Conservation (phyloP, 2,888 invertebrate genomes). For the Dryococelus australis region DNA sequence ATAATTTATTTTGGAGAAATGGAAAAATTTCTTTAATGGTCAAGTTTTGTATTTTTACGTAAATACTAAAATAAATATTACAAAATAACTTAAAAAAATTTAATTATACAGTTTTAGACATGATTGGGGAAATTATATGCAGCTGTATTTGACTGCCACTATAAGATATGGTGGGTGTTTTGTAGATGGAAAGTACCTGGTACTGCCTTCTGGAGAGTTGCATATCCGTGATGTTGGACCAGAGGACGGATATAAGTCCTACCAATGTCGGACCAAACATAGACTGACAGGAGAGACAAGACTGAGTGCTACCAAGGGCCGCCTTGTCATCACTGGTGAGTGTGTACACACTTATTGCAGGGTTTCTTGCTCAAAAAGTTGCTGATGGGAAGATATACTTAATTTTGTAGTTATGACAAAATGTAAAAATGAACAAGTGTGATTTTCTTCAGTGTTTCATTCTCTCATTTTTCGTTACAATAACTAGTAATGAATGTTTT, state of each 20-base stretch:
- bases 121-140: constrained; percentile 8
- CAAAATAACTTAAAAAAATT: neutral
- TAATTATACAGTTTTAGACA: neutral
- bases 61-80: neutral
- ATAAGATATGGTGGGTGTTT: constrained; percentile 27
- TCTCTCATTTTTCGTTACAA: neutral
- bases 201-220: constrained; percentile 92
- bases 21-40: neutral
- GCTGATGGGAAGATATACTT: neutral
- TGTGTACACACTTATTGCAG: constrained; percentile 51
- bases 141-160: neutral
- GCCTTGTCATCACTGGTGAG: constrained; percentile 95
- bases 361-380: neutral
- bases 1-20: neutral
- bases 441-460: no score
- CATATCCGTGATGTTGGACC: constrained; percentile 95
- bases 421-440: no score
- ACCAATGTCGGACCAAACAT: constrained; percentile 93
- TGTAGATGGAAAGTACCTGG: constrained; percentile 93
- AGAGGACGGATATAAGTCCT: constrained; percentile 92
- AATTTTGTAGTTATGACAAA: neutral
- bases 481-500: no score
- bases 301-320: constrained; percentile 91
- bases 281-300: constrained; percentile 91
- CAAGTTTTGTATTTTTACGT: neutral